Percentiles rank a stretch among this genome's conserved stretches.
Conservation (phyloP, 92 coral and sea anemone genomes). For the Zoanthus sansibaricus region DNA sequence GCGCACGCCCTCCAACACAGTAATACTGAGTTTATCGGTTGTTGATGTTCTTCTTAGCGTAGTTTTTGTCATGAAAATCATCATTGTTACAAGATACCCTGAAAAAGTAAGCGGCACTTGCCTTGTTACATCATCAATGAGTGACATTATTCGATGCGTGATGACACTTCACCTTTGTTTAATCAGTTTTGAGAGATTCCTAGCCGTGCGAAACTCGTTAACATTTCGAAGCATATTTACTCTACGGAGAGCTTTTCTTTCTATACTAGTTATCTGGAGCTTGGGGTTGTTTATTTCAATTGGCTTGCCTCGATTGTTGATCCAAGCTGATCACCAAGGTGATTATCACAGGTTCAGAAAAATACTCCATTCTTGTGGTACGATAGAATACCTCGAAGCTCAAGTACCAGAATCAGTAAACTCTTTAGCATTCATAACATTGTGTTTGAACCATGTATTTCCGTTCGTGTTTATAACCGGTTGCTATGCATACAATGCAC, state of each 20-base stretch:
- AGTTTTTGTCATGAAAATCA: neutral
- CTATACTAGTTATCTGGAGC: neutral
- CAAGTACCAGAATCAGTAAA: neutral
- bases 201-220: constrained; percentile 14
- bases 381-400: neutral
- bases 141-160: constrained; percentile 6
- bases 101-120: neutral
- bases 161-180: constrained; percentile 30
- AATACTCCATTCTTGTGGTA: constrained; percentile 10
- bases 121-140: constrained; percentile 9
- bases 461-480: constrained; percentile 27
- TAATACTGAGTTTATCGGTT: constrained; percentile 29
- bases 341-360: constrained; percentile 5
- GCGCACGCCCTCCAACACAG: constrained; percentile 15
- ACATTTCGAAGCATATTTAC: constrained; percentile 23
- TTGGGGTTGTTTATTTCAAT: constrained; percentile 11
- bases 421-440: neutral
- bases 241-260: constrained; percentile 15
- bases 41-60: neutral
- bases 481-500: constrained; percentile 26
- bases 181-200: constrained; percentile 31
- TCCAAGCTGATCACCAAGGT: neutral
- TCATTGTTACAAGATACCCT: neutral
- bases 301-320: neutral
- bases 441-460: neutral